These are phyloP conservation scores for Coelopa pilipes DNA, from an alignment of 2,888 invertebrate genomes.

Conservation along the genomic window DNA sequence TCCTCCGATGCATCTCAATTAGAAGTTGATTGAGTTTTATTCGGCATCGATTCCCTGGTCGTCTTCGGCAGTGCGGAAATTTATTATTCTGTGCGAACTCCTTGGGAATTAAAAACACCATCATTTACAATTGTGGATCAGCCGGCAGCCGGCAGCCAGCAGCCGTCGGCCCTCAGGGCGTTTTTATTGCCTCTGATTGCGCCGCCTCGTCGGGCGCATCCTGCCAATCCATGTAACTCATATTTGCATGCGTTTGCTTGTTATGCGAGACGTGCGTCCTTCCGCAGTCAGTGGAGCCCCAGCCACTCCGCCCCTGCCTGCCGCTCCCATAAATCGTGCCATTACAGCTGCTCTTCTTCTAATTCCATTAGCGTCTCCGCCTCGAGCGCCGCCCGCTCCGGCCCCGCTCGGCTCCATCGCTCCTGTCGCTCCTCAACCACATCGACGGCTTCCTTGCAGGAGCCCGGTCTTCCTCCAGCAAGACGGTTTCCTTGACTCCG, in stretches of 20 bases:
- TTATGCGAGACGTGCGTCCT: slow-evolving; percentile 10
- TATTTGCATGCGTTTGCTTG: slow-evolving; percentile 13
- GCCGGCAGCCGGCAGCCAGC: too few relatives aligned
- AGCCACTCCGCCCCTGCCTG: neutral
- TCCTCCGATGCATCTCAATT: too few relatives aligned
- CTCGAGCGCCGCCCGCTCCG: neutral
- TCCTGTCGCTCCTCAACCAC: neutral
- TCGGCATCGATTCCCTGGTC: too few relatives aligned
- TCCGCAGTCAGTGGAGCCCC: neutral
- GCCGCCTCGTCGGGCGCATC: neutral
- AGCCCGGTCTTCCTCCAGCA: neutral
- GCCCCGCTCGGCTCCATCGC: neutral
- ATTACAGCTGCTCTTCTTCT: slow-evolving; percentile 5
- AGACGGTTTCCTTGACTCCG: neutral
- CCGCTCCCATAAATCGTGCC: neutral
- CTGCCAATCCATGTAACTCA: slow-evolving; percentile 15
- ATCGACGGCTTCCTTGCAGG: neutral
- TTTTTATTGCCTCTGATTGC: neutral
- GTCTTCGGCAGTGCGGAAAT: too few relatives aligned
- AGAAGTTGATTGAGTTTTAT: too few relatives aligned
- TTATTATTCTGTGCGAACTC: too few relatives aligned
- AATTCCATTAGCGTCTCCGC: slow-evolving; percentile 3
- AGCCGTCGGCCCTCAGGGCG: neutral
- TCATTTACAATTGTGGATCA: too few relatives aligned
- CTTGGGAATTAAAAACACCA: too few relatives aligned